Conservation (phyloP, 1,140 invertebrate genomes). For the Drosophila nebulosa region DNA sequence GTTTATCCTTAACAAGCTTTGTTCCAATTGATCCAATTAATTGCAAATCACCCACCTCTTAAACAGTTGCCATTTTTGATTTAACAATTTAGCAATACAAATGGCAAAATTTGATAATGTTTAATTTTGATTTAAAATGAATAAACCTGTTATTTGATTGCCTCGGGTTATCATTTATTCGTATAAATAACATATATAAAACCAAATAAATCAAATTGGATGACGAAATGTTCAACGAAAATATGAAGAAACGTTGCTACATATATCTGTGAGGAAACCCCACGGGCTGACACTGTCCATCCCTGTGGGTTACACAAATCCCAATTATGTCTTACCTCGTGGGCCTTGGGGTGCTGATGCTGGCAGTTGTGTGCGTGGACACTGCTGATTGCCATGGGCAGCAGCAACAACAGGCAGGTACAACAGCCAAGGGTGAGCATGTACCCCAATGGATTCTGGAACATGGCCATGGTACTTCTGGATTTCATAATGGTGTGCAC, state of each 20-base stretch:
- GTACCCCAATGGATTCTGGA: not conserved
- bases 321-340: slow-evolving; percentile 61
- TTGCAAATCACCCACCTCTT: no score
- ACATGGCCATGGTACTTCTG: slow-evolving; percentile 10
- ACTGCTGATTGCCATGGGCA: slow-evolving; percentile 24
- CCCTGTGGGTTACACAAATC: not conserved
- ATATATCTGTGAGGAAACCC: not conserved
- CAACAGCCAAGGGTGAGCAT: slow-evolving; percentile 24
- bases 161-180: not conserved
- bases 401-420: slow-evolving; percentile 14
- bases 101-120: not conserved
- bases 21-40: no score
- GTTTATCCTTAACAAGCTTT: no score
- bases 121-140: not conserved
- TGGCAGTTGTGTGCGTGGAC: slow-evolving; percentile 69
- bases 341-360: slow-evolving; percentile 75
- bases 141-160: not conserved
- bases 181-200: not conserved
- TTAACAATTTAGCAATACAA: no score
- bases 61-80: no score
- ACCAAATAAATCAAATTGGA: not conserved
- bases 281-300: not conserved
- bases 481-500: not conserved
- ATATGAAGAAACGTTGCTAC: not conserved
- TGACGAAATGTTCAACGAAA: no score